Conservation (phyloP, 2,797 vertebrate genomes). For the Diceros bicornis region DNA sequence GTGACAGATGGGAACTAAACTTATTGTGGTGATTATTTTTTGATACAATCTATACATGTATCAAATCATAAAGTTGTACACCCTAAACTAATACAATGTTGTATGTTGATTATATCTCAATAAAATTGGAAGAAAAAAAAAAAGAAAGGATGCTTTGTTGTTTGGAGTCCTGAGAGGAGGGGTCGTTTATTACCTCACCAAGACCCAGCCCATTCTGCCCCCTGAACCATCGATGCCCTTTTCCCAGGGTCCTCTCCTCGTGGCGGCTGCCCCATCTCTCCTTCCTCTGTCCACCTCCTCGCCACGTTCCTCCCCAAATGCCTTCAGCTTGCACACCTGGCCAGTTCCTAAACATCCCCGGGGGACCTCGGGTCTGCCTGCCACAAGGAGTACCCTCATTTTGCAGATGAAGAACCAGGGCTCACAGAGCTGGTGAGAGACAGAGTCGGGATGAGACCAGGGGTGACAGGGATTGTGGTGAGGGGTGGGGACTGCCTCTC, state of each 20-base stretch:
- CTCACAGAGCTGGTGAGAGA: neutral
- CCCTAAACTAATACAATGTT: neutral
- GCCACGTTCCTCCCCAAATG: neutral
- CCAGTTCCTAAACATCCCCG: neutral
- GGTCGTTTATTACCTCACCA: neutral
- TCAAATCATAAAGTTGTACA: fast-evolving
- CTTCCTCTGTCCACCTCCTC: neutral
- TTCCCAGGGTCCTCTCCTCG: neutral
- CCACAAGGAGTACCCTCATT: neutral
- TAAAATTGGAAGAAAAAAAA: neutral
- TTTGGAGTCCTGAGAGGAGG: neutral
- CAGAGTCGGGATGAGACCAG: neutral
- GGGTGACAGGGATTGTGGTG: neutral
- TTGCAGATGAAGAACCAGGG: neutral
- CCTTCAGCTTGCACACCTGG: neutral
- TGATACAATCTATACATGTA: no score
- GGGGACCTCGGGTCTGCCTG: neutral
- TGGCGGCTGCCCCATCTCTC: fast-evolving
- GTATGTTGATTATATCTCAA: neutral
- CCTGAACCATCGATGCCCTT: fast-evolving
- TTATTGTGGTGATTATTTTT: no score
- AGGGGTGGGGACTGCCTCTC: fast-evolving
- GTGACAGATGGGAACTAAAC: no score
- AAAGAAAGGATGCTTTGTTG: no score
- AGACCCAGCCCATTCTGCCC: neutral